These are phyloP conservation scores for Oncorhynchus keta DNA, from an alignment of 2,113 vertebrate genomes.

Conservation along the genomic window DNA sequence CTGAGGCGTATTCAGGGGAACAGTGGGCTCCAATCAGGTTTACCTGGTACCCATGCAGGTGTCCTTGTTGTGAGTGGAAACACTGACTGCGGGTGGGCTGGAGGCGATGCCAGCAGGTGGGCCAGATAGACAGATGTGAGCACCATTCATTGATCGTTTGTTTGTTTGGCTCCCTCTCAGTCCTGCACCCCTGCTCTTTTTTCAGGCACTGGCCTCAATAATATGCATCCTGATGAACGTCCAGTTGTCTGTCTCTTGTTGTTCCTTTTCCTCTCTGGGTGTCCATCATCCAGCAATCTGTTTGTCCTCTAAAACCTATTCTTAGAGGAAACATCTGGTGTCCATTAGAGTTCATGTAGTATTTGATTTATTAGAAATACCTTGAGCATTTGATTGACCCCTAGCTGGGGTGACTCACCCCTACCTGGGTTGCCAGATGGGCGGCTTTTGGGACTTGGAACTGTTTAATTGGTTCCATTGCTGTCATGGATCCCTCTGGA, in stretches of 20 bases:
- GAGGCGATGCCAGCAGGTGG: neutral
- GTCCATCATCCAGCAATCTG: conserved; percentile 33
- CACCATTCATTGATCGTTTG: neutral
- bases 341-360: too few species aligned
- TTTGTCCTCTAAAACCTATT: conserved; percentile 4
- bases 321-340: neutral
- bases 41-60: neutral
- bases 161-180: neutral
- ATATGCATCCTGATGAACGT: neutral
- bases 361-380: neutral
- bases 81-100: neutral
- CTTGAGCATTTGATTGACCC: too few species aligned
- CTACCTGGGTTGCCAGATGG: too few species aligned
- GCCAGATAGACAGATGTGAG: conserved; percentile 21
- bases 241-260: neutral
- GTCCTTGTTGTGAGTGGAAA: conserved; percentile 2
- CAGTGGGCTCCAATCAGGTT: conserved; percentile 9
- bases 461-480: too few species aligned
- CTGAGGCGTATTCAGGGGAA: neutral
- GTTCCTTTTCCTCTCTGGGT: neutral
- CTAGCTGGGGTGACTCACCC: too few species aligned
- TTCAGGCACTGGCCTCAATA: neutral
- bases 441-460: too few species aligned
- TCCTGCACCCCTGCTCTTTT: neutral
- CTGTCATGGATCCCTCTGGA: too few species aligned